These are phyloP conservation scores for Hydrolagus affinis DNA, from an alignment of 2,113 vertebrate species.

Conservation along the genomic window DNA sequence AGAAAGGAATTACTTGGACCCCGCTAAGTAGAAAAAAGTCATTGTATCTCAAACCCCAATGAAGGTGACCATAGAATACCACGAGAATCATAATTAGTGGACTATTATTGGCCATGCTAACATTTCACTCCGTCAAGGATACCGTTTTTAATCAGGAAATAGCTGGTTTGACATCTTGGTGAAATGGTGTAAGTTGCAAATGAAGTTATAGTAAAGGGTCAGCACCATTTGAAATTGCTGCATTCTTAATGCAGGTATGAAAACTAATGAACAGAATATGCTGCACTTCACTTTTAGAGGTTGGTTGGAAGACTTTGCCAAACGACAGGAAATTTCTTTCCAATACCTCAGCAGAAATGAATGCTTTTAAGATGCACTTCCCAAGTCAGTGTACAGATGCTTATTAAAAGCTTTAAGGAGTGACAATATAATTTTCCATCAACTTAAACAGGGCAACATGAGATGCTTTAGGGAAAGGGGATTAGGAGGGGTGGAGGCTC, in stretches of 20 bases:
- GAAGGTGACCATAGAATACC: background rate
- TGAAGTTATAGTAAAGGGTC: background rate
- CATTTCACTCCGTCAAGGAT: background rate
- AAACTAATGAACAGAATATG: background rate
- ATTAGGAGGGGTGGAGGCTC: too few relatives aligned
- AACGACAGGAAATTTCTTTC: background rate
- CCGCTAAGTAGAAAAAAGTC: background rate
- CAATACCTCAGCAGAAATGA: background rate
- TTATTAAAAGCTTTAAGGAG: background rate
- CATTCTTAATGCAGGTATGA: background rate
- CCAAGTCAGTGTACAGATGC: background rate
- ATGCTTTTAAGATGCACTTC: background rate
- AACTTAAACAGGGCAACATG: background rate
- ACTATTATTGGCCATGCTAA: background rate
- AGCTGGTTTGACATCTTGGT: background rate
- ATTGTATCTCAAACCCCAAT: background rate
- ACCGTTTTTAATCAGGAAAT: background rate
- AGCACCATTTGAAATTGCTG: background rate
- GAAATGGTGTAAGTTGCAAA: background rate
- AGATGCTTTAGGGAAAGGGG: too few relatives aligned
- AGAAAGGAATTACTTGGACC: background rate
- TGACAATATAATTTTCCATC: background rate
- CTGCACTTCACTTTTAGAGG: background rate
- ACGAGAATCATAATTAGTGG: too few relatives aligned
- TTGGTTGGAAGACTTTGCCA: background rate